Conservation (phyloP, 2,113 vertebrate genomes). For the Chiloscyllium plagiosum region DNA sequence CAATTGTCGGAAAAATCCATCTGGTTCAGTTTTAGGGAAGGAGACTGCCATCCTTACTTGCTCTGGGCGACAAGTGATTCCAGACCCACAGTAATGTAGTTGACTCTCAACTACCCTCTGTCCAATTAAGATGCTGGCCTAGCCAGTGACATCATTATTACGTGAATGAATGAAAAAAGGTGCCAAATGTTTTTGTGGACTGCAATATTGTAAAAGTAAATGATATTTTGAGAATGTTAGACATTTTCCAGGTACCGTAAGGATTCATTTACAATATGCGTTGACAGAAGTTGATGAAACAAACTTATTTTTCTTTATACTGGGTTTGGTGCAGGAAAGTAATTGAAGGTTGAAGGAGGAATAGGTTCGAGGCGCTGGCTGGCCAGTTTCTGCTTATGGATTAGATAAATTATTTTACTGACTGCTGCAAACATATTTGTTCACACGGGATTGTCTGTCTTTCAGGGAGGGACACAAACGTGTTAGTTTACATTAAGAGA, state of each 20-base stretch:
- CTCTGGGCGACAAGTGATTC: too few species aligned
- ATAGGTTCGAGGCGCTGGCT: background rate
- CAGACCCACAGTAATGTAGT: too few species aligned
- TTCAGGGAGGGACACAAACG: slow-evolving; percentile 92
- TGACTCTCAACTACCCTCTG: too few species aligned
- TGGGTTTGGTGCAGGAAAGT: background rate
- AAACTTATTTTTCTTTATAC: background rate
- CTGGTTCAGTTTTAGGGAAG: too few species aligned
- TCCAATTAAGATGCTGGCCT: too few species aligned
- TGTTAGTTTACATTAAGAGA: slow-evolving; percentile 95
- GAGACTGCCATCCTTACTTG: too few species aligned
- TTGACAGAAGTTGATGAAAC: background rate
- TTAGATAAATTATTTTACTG: background rate
- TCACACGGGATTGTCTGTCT: background rate
- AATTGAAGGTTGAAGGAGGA: background rate
- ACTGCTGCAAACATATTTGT: background rate
- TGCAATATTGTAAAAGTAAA: background rate
- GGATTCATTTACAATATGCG: background rate
- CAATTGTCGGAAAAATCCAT: too few species aligned
- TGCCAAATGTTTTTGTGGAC: background rate
- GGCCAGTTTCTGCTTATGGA: background rate
- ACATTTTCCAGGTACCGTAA: background rate
- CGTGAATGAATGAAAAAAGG: too few species aligned
- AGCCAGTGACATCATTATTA: too few species aligned
- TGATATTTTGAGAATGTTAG: background rate